These are phyloP conservation scores for Parapsyche elsis DNA, from an alignment of 1,140 invertebrate genomes.

Conservation along the genomic window DNA sequence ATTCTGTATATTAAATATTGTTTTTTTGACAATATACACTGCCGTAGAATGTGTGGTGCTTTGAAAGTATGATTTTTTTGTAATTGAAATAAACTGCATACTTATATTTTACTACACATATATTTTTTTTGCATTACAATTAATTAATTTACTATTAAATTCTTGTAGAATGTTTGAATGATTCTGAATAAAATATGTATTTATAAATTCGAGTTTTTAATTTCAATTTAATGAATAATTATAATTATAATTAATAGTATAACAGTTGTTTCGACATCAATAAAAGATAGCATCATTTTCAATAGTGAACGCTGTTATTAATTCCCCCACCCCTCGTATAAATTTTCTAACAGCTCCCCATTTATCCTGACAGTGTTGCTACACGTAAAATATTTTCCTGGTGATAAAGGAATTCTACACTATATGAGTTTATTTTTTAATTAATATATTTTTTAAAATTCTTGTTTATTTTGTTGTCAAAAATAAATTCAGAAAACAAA, in stretches of 20 bases:
- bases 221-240: not conserved
- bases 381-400: not conserved
- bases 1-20: too few relatives aligned
- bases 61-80: not conserved
- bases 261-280: not conserved
- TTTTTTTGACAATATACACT: slow-evolving; percentile 9
- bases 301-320: not conserved
- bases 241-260: not conserved
- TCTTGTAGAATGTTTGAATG: too few relatives aligned
- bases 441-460: too few relatives aligned
- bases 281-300: not conserved
- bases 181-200: not conserved
- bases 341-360: not conserved
- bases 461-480: too few relatives aligned
- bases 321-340: not conserved
- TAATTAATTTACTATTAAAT: too few relatives aligned
- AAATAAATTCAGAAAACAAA: too few relatives aligned
- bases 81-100: not conserved
- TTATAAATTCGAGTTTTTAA: not conserved
- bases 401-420: not conserved
- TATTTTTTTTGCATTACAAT: too few relatives aligned
- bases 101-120: not conserved
- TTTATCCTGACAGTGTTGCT: not conserved
- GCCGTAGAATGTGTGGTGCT: not conserved
- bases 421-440: too few relatives aligned